These are phyloP conservation scores for Heliocidaris erythrogramma DNA, from an alignment of 35 echinoderm and acorn worm genomes.

Conservation along the genomic window DNA sequence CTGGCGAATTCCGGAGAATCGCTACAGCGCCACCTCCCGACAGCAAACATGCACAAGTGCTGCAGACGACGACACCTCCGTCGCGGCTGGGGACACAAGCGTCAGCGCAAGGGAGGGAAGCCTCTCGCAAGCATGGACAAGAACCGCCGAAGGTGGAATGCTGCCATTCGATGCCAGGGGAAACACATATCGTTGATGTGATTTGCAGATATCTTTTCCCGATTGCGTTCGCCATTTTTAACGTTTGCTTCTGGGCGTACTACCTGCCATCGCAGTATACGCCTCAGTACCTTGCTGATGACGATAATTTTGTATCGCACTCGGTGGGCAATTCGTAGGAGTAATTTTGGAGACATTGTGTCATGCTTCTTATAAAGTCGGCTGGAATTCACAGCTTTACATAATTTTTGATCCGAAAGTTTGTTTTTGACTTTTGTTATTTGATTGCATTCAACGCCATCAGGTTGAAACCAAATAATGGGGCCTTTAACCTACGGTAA, in stretches of 20 bases:
- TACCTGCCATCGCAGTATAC: constrained; percentile 38
- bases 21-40: background rate
- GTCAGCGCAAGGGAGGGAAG: background rate
- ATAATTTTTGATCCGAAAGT: no score
- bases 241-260: constrained; percentile 63
- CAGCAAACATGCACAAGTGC: background rate
- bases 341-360: background rate
- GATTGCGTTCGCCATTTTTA: constrained; percentile 61
- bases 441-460: no score
- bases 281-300: background rate
- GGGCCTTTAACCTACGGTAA: no score
- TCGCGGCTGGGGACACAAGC: background rate
- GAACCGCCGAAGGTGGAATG: background rate
- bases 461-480: no score
- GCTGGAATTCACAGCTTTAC: no score
- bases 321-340: background rate
- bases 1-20: background rate
- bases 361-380: no score
- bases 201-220: constrained; percentile 63
- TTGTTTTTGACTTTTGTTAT: no score
- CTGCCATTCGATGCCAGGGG: background rate
- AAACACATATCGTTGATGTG: constrained; percentile 53
- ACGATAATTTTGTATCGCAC: background rate
- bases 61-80: background rate
- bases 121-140: background rate